These are phyloP conservation scores for Actinia equina DNA, from an alignment of 64 coral and sea anemone species.

Conservation along the genomic window DNA sequence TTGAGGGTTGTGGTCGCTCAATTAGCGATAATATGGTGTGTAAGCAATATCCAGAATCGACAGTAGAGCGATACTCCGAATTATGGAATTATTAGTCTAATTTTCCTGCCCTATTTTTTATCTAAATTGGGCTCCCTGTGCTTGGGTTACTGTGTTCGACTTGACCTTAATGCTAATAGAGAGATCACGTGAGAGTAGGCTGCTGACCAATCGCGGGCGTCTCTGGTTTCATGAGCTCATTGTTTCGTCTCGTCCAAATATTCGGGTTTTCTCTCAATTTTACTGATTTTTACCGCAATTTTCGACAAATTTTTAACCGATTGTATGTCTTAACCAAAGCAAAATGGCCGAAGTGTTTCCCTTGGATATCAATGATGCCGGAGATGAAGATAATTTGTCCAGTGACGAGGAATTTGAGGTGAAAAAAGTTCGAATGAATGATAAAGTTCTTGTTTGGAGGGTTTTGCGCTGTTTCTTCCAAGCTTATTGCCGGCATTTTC, in stretches of 20 bases:
- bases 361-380: constrained; percentile 74
- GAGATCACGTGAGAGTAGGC: neutral
- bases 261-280: constrained; percentile 51
- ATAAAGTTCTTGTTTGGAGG: constrained; percentile 10
- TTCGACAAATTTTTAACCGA: constrained; percentile 63
- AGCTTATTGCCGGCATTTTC: constrained; percentile 48
- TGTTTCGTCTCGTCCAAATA: constrained; percentile 68
- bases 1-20: too few relatives aligned
- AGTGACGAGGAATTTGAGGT: constrained; percentile 87
- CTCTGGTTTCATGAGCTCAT: constrained; percentile 80
- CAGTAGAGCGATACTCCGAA: too few relatives aligned
- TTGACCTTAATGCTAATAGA: too few relatives aligned
- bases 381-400: constrained; percentile 70
- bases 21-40: too few relatives aligned
- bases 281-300: constrained; percentile 74
- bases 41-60: too few relatives aligned
- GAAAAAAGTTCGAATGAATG: constrained; percentile 16
- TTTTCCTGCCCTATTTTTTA: too few relatives aligned
- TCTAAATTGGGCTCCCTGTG: too few relatives aligned
- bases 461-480: constrained; percentile 14
- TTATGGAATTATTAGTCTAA: too few relatives aligned
- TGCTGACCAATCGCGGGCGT: constrained; percentile 16
- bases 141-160: too few relatives aligned
- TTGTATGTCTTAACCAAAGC: constrained; percentile 74
- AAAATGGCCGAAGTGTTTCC: constrained; percentile 96